Evolutionary conservation across 2,797 vertebrate genomes (phyloP).

Genomic region (Paguma larvata): DNA sequence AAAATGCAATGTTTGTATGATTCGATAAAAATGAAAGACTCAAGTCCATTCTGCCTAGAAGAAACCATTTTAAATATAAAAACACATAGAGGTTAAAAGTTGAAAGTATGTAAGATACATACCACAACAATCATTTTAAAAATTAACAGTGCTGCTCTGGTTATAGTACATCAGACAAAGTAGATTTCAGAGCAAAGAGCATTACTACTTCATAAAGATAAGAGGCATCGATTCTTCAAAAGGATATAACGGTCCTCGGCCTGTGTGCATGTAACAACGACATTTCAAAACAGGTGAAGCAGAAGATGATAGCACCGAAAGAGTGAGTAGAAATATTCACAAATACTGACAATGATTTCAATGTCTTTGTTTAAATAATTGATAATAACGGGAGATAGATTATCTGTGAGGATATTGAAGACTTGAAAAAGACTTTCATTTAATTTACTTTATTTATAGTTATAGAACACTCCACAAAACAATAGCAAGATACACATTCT

Average conservation of each 20-base stretch:
- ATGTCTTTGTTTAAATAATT: neutral
- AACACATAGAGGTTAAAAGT: neutral
- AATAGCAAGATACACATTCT: neutral
- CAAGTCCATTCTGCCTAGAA: neutral
- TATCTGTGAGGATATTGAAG: too few relatives aligned
- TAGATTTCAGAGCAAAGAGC: neutral
- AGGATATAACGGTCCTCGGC: too few relatives aligned
- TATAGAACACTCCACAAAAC: neutral
- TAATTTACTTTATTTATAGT: neutral
- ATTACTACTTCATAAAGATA: neutral
- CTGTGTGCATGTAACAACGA: too few relatives aligned
- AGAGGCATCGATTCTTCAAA: too few relatives aligned
- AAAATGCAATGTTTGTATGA: neutral
- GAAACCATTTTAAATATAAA: neutral
- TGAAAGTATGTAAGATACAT: neutral
- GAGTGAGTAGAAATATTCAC: neutral
- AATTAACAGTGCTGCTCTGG: too few relatives aligned
- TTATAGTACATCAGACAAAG: neutral
- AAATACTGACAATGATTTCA: neutral
- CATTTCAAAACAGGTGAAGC: neutral
- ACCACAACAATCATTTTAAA: neutral
- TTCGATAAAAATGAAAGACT: neutral
- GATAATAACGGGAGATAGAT: neutral
- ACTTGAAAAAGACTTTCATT: neutral
- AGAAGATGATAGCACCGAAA: neutral